A percentile compares a stretch with the other conserved stretches of the same genome.
phyloP scores from a whole-genome alignment of 1,140 invertebrate species.

The Anastrepha ludens region DNA sequence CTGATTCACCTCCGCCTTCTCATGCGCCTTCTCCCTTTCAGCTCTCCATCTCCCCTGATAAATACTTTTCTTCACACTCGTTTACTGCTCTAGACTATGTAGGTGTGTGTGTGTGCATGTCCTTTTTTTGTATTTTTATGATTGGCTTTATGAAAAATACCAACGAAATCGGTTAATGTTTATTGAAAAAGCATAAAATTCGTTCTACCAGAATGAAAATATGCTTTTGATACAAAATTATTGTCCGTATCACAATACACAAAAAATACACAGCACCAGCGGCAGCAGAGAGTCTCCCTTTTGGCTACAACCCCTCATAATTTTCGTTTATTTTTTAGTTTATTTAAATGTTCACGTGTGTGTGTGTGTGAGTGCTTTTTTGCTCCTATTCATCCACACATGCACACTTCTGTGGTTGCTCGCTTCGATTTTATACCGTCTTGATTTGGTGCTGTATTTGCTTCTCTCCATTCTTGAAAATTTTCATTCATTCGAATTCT shows the following conservation, averaged over 20 bases:
- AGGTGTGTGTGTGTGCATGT: background rate
- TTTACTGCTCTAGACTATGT: background rate
- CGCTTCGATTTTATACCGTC: background rate
- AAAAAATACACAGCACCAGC: conserved; percentile 58
- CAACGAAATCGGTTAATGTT: conserved; percentile 73
- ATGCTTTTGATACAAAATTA: conserved; percentile 75
- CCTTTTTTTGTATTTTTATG: conserved; percentile 1
- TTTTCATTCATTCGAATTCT: conserved; percentile 20
- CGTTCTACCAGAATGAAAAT: conserved; percentile 75
- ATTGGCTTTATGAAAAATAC: conserved; percentile 63
- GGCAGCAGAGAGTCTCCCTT: background rate
- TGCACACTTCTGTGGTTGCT: conserved; percentile 16
- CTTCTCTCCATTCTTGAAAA: background rate
- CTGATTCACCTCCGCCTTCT: background rate
- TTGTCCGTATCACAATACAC: conserved; percentile 49
- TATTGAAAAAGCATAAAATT: conserved; percentile 75
- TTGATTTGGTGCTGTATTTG: background rate
- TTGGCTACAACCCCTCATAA: background rate
- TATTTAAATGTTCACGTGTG: background rate
- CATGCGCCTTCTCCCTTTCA: background rate
- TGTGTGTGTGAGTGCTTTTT: background rate
- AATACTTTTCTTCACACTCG: conserved; percentile 39
- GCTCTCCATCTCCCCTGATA: background rate
- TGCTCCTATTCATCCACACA: background rate
- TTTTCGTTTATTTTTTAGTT: conserved; percentile 13